Base-by-base conservation (phyloP, 2,888 invertebrate genomes). In the Ophonus ardosiacus region DNA sequence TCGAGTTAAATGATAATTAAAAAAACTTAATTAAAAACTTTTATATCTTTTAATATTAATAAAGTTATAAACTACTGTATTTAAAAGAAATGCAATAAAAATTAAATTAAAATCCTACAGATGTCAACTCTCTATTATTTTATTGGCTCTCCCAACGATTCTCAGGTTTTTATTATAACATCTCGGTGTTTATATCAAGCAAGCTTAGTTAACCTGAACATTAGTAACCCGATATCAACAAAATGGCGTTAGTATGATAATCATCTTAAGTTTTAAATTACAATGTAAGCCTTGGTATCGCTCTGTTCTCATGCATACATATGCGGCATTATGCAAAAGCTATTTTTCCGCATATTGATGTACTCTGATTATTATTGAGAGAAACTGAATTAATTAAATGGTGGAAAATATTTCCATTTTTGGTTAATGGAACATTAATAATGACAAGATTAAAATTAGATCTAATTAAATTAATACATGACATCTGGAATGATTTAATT, bases 201-300 rank as follows among this genome's bases (percentile, higher is more conserved):
- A 74, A 38, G 71, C 43, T 18, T 43, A 18, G 43, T 7, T 13
- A 74, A 74, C 71, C 43, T 74, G 71, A 74, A 74, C 71, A 74
- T 74, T 74, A 74, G 71, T 74, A 74, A 74, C 43, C 43, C 43
- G 71, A 74, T 74, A 74, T 74, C 8, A 74, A 74, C 71, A 74
- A 74, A 74, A 74, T 74, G 71, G 71, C 63, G 63, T 59, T 78
- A 31, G 56, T 80, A 63, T 43, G 80, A 80, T 80, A 80, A 63
- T 80, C 61, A 80, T 80, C 80, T 80, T 15, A 15, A 61, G 80
- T 38, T 80, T 80, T 61, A 80, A 80, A 80, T 80, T 80, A 80
- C 63, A 80, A 80, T 74, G 71, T 74, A 74, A 43, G 43, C 24
- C 7, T 74, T 18, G 40, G 24, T 74, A 10, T 15, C 40, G 71